Conservation (phyloP, 2,797 vertebrate genomes). For the Aselliscus stoliczkanus region DNA sequence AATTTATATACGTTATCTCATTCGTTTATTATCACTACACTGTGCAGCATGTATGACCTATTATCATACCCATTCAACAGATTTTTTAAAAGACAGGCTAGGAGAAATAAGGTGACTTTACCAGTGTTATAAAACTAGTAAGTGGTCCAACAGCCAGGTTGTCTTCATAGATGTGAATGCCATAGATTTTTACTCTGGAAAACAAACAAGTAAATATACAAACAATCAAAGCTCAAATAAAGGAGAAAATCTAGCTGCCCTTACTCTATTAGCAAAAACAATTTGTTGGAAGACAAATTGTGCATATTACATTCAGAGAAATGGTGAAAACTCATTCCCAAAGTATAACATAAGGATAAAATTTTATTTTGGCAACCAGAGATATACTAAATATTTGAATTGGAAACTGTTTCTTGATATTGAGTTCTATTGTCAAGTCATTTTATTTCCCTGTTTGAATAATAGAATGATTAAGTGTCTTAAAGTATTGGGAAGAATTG, state of each 20-base stretch:
- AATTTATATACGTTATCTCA: neutral
- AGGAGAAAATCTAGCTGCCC: neutral
- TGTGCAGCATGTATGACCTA: neutral
- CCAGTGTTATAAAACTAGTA: neutral
- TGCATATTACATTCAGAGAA: neutral
- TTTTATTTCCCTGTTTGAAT: neutral
- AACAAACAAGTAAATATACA: neutral
- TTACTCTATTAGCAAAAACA: neutral
- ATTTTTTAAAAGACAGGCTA: neutral
- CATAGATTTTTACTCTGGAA: neutral
- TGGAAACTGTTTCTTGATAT: neutral
- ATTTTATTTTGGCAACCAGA: neutral
- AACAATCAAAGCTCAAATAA: neutral
- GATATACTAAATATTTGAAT: neutral
- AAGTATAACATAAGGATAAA: neutral
- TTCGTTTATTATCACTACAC: neutral
- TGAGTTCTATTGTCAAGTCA: neutral
- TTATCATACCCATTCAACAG: neutral
- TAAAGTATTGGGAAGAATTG: neutral
- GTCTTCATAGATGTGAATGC: neutral
- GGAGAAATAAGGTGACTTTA: neutral
- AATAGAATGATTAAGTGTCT: neutral
- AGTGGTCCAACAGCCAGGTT: neutral
- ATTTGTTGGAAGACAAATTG: neutral
- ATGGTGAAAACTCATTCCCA: neutral